phyloP scores from a whole-genome alignment of 2,888 invertebrate genomes.

The Diarsia mendica region DNA sequence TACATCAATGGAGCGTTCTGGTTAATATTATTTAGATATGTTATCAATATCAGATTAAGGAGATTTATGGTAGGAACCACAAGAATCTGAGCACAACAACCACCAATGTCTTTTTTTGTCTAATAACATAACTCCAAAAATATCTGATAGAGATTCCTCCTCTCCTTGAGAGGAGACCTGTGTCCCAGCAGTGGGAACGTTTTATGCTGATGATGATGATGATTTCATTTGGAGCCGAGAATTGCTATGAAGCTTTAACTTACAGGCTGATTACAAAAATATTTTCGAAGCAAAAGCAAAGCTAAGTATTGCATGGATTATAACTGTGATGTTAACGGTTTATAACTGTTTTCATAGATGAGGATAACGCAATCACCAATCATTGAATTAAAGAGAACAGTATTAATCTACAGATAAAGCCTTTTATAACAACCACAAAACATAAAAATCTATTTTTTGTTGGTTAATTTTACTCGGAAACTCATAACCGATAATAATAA shows the following conservation, averaged over 20 bases:
- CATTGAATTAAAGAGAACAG: background rate
- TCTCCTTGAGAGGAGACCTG: too few species aligned
- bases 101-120: background rate
- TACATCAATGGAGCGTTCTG: background rate
- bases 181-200: too few species aligned
- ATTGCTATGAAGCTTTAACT: background rate
- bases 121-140: background rate
- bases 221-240: too few species aligned
- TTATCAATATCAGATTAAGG: constrained; percentile 1
- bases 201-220: too few species aligned
- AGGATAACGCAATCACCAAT: background rate
- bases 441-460: background rate
- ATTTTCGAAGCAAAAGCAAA: background rate
- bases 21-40: constrained; percentile 5
- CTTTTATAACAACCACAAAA: background rate
- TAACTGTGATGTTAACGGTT: background rate
- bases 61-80: too few species aligned
- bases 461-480: background rate
- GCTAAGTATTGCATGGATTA: background rate
- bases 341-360: background rate
- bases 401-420: background rate
- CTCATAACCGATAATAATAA: background rate
- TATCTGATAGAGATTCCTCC: background rate
- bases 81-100: background rate
- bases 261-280: background rate